Percentiles rank a stretch among this genome's conserved stretches.
Evolutionary conservation across 1,140 invertebrate genomes (phyloP).

Genomic region (Brachionus rubens): DNA sequence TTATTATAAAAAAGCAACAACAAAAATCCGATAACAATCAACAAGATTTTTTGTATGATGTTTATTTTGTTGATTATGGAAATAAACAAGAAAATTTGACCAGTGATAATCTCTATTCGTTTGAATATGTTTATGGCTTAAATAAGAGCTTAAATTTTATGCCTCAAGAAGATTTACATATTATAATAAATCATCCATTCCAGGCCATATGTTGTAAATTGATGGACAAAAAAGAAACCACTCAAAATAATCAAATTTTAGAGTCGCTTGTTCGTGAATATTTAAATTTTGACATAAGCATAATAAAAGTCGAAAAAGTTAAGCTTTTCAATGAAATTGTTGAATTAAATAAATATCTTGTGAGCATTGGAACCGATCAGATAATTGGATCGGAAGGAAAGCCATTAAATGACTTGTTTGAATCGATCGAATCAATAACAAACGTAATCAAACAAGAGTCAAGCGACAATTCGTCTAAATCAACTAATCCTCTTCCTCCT

Average conservation of each 20-base stretch:
- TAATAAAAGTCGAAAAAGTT: not conserved
- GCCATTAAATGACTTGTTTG: conserved; percentile 19
- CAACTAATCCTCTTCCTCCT: no score
- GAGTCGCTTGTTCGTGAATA: not conserved
- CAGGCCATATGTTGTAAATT: conserved; percentile 43
- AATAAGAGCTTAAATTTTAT: not conserved
- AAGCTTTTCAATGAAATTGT: not conserved
- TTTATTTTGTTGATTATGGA: conserved; percentile 31
- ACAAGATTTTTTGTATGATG: conserved; percentile 11
- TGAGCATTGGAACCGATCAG: no score
- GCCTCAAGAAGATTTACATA: not conserved
- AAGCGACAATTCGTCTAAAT: no score
- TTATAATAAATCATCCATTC: conserved; percentile 1
- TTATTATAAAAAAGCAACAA: not conserved
- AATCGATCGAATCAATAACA: not conserved
- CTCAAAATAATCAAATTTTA: conserved; percentile 19
- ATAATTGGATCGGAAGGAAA: not conserved
- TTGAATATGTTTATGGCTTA: not conserved
- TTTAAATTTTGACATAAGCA: conserved; percentile 7
- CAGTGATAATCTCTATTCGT: not conserved
- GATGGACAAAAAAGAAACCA: conserved; percentile 9
- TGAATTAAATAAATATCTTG: conserved; percentile 29
- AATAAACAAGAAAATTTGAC: conserved; percentile 23
- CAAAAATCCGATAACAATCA: not conserved
- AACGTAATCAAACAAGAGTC: not conserved